phyloP scores from a whole-genome alignment of 2,797 vertebrate genomes.

The Sciurus vulgaris region DNA sequence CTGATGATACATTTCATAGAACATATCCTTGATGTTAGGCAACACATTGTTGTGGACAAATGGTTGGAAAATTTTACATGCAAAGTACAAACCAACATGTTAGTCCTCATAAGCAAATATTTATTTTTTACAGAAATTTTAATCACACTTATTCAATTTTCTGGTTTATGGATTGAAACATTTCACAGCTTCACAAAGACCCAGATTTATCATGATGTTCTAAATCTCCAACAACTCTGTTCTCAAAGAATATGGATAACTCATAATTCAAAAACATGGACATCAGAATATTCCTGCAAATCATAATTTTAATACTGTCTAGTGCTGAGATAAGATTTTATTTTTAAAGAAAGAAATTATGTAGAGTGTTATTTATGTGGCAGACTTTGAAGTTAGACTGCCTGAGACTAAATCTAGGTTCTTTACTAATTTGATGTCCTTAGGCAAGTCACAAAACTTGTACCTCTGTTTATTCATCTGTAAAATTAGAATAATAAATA shows the following conservation, averaged over 20 bases:
- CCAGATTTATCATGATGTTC: not conserved
- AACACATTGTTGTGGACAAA: not conserved
- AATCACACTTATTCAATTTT: conserved; percentile 44
- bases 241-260: not conserved
- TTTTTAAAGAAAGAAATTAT: conserved; percentile 52
- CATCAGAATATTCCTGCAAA: conserved; percentile 33
- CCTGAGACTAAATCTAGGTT: not conserved
- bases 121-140: conserved; percentile 54
- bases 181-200: conserved; percentile 5
- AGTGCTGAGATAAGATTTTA: not conserved
- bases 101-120: conserved; percentile 38
- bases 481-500: conserved; percentile 39
- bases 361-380: not conserved
- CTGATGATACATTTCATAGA: not conserved
- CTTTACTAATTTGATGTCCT: not conserved
- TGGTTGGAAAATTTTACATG: not conserved
- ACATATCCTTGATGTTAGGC: not conserved
- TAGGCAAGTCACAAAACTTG: not conserved
- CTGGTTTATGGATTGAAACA: conserved; percentile 57
- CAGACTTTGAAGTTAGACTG: not conserved
- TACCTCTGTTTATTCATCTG: conserved; percentile 20
- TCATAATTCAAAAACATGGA: conserved; percentile 39
- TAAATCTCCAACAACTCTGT: conserved; percentile 40
- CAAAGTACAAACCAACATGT: conserved; percentile 24
- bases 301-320: conserved; percentile 40